These are phyloP conservation scores for Styela clava DNA, from an alignment of 23 tunicate species.

Conservation along the genomic window DNA sequence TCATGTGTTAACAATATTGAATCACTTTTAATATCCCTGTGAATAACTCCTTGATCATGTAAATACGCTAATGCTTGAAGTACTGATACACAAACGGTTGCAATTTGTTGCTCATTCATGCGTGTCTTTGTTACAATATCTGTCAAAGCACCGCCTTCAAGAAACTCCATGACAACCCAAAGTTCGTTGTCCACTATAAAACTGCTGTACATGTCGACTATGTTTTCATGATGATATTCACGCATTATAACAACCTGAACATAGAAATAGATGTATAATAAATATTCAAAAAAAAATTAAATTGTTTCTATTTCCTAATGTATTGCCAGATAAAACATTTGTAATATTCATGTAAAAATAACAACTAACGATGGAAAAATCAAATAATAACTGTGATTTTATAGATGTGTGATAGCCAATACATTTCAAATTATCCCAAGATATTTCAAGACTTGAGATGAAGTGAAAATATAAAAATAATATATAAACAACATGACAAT, in stretches of 20 bases:
- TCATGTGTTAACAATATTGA: conserved; percentile 79
- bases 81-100: conserved; percentile 90
- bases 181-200: conserved; percentile 86
- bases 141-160: conserved; percentile 96
- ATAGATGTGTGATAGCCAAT: too few species aligned
- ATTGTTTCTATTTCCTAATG: too few species aligned
- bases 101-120: conserved; percentile 89
- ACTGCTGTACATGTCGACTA: conserved; percentile 97
- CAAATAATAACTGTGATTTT: too few species aligned
- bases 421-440: too few species aligned
- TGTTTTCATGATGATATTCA: conserved; percentile 88
- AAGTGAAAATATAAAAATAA: too few species aligned
- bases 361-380: background rate
- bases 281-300: too few species aligned
- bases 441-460: too few species aligned
- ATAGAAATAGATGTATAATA: too few species aligned
- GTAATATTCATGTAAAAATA: background rate
- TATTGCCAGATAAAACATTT: background rate
- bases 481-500: too few species aligned
- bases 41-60: conserved; percentile 84
- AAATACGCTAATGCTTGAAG: conserved; percentile 87
- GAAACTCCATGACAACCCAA: conserved; percentile 99
- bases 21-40: conserved; percentile 98
- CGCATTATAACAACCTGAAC: conserved; percentile 96
- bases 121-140: conserved; percentile 90